These are phyloP conservation scores for Calephelis perditalis DNA, from an alignment of 2,888 invertebrate species.

Conservation along the genomic window DNA sequence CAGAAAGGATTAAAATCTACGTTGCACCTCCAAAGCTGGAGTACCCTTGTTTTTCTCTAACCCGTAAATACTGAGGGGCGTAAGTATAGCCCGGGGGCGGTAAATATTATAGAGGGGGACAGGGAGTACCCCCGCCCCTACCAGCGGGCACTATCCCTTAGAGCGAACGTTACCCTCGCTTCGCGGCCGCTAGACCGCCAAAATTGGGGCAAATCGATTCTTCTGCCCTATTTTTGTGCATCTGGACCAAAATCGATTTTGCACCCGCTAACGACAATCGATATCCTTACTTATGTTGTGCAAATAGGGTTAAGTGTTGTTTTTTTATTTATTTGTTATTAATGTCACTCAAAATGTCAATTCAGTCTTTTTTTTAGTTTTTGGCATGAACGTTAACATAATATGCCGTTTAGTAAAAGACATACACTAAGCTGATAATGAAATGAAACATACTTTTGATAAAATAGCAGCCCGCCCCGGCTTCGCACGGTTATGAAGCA, in stretches of 20 bases:
- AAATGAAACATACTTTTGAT: too few relatives aligned
- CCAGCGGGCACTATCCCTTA: slow-evolving; percentile 76
- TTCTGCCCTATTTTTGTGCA: slow-evolving; percentile 75
- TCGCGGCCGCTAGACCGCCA: slow-evolving; percentile 69
- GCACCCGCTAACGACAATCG: slow-evolving; percentile 32
- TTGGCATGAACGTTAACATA: too few relatives aligned
- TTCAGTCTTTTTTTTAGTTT: too few relatives aligned
- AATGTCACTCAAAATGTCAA: too few relatives aligned
- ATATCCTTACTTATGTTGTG: slow-evolving; percentile 23
- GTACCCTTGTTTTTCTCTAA: slow-evolving; percentile 79
- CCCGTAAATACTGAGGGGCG: slow-evolving; percentile 78
- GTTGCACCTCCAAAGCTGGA: slow-evolving; percentile 77
- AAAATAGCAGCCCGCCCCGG: too few relatives aligned
- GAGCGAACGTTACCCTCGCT: slow-evolving; percentile 77
- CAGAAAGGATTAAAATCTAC: slow-evolving; percentile 79
- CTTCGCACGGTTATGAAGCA: too few relatives aligned
- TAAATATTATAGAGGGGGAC: slow-evolving; percentile 73
- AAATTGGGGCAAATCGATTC: slow-evolving; percentile 78
- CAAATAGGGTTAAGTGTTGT: not conserved
- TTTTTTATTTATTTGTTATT: slow-evolving; percentile 3
- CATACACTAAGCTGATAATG: too few relatives aligned
- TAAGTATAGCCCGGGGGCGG: slow-evolving; percentile 78
- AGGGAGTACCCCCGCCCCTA: slow-evolving; percentile 52
- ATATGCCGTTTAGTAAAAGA: too few relatives aligned
- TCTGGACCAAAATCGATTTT: slow-evolving; percentile 76